Conservation (phyloP, 2,797 vertebrate species). For the Gobionotothen gibberifrons region DNA sequence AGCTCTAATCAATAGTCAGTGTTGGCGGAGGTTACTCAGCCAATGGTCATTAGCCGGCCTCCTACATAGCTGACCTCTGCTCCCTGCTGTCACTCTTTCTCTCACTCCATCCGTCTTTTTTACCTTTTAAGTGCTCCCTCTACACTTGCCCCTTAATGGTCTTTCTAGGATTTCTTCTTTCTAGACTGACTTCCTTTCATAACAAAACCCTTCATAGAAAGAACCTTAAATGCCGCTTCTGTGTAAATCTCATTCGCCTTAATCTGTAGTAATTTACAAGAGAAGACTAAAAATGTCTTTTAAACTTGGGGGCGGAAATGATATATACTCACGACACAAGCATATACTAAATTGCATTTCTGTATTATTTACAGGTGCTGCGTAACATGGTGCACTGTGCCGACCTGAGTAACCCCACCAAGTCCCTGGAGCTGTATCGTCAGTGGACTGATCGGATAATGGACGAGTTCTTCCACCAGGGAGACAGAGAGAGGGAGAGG, state of each 20-base stretch:
- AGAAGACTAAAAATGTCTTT: too few relatives aligned
- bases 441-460: conserved; percentile 99
- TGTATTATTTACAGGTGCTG: conserved; percentile 86
- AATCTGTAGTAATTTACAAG: background rate
- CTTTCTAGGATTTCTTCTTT: conserved; percentile 10
- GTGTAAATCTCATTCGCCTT: background rate
- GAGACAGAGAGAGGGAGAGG: conserved; percentile 94
- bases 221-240: background rate
- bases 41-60: conserved; percentile 50
- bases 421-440: conserved; percentile 95
- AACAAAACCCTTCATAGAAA: conserved; percentile 1
- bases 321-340: too few relatives aligned
- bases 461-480: conserved; percentile 99
- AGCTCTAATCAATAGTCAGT: conserved; percentile 42
- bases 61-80: conserved; percentile 48
- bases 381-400: conserved; percentile 99
- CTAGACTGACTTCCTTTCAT: conserved; percentile 2
- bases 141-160: conserved; percentile 15
- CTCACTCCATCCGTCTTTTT: conserved; percentile 44
- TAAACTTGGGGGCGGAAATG: too few relatives aligned
- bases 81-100: conserved; percentile 36
- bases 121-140: conserved; percentile 14
- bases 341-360: background rate
- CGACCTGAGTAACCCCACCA: conserved; percentile 97
- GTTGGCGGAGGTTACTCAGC: conserved; percentile 18